phyloP scores from a whole-genome alignment of 2,797 vertebrate species.

The Morelia viridis region DNA sequence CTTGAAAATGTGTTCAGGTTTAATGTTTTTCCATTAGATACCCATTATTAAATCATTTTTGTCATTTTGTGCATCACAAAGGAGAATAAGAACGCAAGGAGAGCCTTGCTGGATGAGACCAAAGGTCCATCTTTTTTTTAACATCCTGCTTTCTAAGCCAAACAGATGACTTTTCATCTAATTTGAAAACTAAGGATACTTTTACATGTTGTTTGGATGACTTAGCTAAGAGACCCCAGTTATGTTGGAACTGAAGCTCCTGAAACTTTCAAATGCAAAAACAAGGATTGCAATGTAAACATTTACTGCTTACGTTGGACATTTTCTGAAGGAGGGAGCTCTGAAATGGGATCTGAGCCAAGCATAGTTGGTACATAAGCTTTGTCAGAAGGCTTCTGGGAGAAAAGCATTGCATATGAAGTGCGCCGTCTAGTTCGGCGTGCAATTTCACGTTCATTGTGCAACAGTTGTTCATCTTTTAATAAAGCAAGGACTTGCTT shows the following conservation, averaged over 20 bases:
- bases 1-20: neutral
- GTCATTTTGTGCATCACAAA: neutral
- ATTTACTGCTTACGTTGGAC: slow-evolving; percentile 26
- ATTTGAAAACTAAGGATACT: neutral
- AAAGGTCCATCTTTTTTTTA: neutral
- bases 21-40: neutral
- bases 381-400: slow-evolving; percentile 36
- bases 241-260: slow-evolving; percentile 11
- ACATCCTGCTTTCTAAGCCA: neutral
- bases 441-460: slow-evolving; percentile 57
- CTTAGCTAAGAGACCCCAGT: neutral
- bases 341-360: slow-evolving; percentile 45
- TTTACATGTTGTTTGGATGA: neutral
- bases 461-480: slow-evolving; percentile 60
- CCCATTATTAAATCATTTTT: neutral
- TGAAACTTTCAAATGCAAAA: slow-evolving; percentile 11
- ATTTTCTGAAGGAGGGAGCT: slow-evolving; percentile 43
- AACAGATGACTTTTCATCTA: neutral
- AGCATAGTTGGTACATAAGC: slow-evolving; percentile 23
- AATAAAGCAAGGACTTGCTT: slow-evolving; percentile 64
- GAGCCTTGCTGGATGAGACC: neutral
- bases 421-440: slow-evolving; percentile 51
- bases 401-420: slow-evolving; percentile 40
- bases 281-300: slow-evolving; percentile 28
- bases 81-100: neutral